Evolutionary conservation across 53 echinoderm and acorn worm species (phyloP), one percentile per base, ranked within the genome.

Genomic region (Zoroaster sp.): DNA sequence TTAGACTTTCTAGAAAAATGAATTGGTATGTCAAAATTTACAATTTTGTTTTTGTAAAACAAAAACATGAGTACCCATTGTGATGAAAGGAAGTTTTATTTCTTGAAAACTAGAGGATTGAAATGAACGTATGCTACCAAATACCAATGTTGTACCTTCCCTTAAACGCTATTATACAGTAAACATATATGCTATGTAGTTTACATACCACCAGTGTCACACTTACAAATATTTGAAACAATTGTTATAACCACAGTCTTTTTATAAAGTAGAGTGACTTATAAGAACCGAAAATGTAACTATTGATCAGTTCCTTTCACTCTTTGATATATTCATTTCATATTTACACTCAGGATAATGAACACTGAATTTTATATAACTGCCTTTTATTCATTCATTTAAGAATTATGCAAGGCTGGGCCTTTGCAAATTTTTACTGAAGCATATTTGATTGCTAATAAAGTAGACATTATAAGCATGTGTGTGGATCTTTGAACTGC

Each of bases 291-390:
- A 79, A 40, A 79, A 37, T 45, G 13, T 31, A 47, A 47, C 32
- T 45, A 76, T 28, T 75, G 34, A 23, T 28, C 77, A 52, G 12
- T 31, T 49, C 21, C 75, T 36, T 74, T 30, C 38, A 77, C 45
- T 21, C 25, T 44, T 77, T 17, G 49, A 77, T 40, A 44, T 23
- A 23, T 66, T 63, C 30, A 40, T 25, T 43, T 59, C 11, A 67
- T 18, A 35, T 85, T 85, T 49, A 81, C 81, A 81, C 81, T 81
- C 81, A 81, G 81, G 81, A 81, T 81, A 75, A 54, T 52, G 42
- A 46, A 30, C 73, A 78, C 55, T 78, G 68, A 82, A 70, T 85
- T 70, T 71, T 55, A 79, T 38, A 71, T 15, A 51, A 71, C 71
- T 85, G 85, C 85, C 71, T 85, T 85, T 69, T 47, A 70, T 66